phyloP scores from a whole-genome alignment of 92 coral and sea anemone species.

The Epizoanthus illoricatus region DNA sequence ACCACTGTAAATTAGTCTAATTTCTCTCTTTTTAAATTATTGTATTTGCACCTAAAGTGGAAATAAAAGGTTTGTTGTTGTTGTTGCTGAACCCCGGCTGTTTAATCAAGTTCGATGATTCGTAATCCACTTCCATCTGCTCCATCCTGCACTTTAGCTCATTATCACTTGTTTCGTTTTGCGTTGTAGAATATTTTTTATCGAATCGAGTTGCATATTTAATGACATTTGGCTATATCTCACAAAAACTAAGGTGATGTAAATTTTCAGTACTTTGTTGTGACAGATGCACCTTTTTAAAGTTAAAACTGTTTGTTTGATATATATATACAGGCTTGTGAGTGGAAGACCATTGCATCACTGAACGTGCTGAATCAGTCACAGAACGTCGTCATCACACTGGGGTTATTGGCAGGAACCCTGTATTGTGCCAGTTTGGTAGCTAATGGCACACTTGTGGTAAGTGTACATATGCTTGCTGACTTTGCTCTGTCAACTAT shows the following conservation, averaged over 20 bases:
- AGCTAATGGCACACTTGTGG: slow-evolving; percentile 75
- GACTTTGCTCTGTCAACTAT: neutral
- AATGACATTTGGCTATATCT: no score
- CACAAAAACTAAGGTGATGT: neutral
- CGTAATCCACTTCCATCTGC: no score
- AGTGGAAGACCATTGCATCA: slow-evolving; percentile 88
- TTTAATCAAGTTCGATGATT: no score
- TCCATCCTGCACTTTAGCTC: no score
- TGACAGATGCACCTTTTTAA: neutral
- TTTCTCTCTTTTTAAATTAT: no score
- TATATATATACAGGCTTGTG: slow-evolving; percentile 60
- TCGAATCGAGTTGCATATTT: no score
- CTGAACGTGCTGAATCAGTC: slow-evolving; percentile 81
- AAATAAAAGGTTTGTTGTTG: no score
- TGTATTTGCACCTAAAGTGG: no score
- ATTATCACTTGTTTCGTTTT: no score
- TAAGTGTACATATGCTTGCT: slow-evolving; percentile 32
- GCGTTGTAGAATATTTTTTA: no score
- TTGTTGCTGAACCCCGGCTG: no score
- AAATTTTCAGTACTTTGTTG: neutral
- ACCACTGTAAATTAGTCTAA: no score
- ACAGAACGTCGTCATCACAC: slow-evolving; percentile 74
- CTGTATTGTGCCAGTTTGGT: slow-evolving; percentile 91
- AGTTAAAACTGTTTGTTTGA: neutral
- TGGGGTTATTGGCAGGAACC: slow-evolving; percentile 83